Base-by-base conservation (phyloP, 1,140 invertebrate species). In the Hyposmocoma kahamanoa region DNA sequence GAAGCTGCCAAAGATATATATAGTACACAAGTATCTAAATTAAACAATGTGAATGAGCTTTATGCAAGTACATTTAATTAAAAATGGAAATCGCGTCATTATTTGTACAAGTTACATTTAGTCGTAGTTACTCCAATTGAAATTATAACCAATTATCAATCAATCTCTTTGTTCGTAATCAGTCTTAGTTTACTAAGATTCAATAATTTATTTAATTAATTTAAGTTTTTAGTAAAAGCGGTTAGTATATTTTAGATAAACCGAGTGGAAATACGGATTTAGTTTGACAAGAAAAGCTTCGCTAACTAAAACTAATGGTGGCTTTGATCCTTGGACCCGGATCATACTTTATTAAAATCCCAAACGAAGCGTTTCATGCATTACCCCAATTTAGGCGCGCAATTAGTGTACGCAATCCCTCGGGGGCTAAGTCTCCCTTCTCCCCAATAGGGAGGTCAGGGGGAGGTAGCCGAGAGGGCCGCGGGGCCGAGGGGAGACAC, bases 321-420 rank as follows among this genome's bases (percentile, higher is more conserved):
- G 65, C 67, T 76, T 71, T 75, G 63, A 78, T 76, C 67, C 66
- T n/a, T 45, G 18, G 30, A 42, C 41, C 42, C 34, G 47, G 48
- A 59, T 81, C 72, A 78, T 81, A 56, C 67, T 80, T 82, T 84
- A 84, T 84, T 82, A 84, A 80, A 84, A 74, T 67, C 56, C 65
- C 56, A 56, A 60, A 62, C 68, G 55, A 47, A 59, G 52, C 59
- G 64, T 68, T 74, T 54, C 78, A 65, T 83, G 74, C 75, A 79
- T 84, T 85, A 85, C 79, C 75, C 81, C 71, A 82, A 83, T 84
- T 82, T 74, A 68, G 72, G 58, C 53, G 67, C 52, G 77, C 75
- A 83, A 84, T 84, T 84, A 84, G 81, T 74, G 71, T 57, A 59
- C 74, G 73, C 68, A 64, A 67, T 68, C 76, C 72, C 72, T 59